Conservation (phyloP, 2,888 invertebrate genomes). For the Leucophenga montana region DNA sequence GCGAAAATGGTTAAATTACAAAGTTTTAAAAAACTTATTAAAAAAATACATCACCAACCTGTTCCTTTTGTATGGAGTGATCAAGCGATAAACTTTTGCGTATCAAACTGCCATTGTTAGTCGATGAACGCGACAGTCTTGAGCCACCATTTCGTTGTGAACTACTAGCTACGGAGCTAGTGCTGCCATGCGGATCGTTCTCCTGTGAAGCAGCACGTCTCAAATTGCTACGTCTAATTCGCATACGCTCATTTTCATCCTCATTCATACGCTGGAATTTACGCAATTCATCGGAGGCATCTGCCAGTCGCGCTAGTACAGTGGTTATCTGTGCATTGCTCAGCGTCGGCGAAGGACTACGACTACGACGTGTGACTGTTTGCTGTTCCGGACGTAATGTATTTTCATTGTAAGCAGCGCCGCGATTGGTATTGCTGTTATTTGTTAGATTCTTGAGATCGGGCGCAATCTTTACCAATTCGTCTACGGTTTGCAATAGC, state of each 20-base stretch:
- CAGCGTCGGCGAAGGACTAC: slow-evolving; percentile 69
- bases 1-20: not conserved
- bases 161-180: slow-evolving; percentile 66
- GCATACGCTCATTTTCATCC: slow-evolving; percentile 75
- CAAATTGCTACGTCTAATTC: slow-evolving; percentile 71
- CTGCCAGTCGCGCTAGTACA: slow-evolving; percentile 78
- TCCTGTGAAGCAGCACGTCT: slow-evolving; percentile 78
- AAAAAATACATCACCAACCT: too few species aligned
- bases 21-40: not conserved
- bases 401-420: slow-evolving; percentile 52
- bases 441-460: slow-evolving; percentile 75
- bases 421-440: slow-evolving; percentile 58
- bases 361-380: slow-evolving; percentile 55
- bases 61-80: slow-evolving; percentile 76
- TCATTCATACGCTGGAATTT: slow-evolving; percentile 74
- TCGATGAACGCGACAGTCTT: slow-evolving; percentile 65
- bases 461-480: slow-evolving; percentile 84
- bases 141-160: slow-evolving; percentile 68
- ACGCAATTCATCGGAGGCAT: slow-evolving; percentile 82
- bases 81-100: slow-evolving; percentile 83
- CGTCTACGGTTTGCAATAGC: slow-evolving; percentile 85
- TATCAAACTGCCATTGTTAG: slow-evolving; percentile 76
- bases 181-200: slow-evolving; percentile 76
- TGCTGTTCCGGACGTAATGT: slow-evolving; percentile 66
- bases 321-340: slow-evolving; percentile 67